A percentile compares a stretch with the other conserved stretches of the same genome.
Conservation (phyloP, 2,797 vertebrate genomes). For the Gymnothorax reevesii region DNA sequence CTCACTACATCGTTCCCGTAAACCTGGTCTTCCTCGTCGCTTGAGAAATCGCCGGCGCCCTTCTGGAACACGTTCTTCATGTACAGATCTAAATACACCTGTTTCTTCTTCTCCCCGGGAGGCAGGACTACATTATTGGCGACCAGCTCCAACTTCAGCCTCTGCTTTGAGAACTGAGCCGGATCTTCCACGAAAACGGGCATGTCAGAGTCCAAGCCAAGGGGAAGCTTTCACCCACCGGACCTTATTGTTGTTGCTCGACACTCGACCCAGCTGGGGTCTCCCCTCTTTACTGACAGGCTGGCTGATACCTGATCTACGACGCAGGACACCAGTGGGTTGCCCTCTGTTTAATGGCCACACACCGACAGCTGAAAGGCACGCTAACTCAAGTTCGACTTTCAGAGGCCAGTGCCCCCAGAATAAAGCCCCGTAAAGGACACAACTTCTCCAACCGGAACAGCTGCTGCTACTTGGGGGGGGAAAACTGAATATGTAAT, state of each 20-base stretch:
- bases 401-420: background rate
- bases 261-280: background rate
- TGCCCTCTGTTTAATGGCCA: background rate
- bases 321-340: background rate
- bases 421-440: background rate
- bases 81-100: slow-evolving; percentile 66
- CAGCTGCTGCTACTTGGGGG: background rate
- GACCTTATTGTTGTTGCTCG: background rate
- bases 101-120: slow-evolving; percentile 62
- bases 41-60: slow-evolving; percentile 70
- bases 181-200: slow-evolving; percentile 65
- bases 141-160: slow-evolving; percentile 68
- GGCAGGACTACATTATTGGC: slow-evolving; percentile 71
- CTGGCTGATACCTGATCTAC: background rate
- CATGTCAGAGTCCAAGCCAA: slow-evolving; percentile 55
- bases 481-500: too few relatives aligned
- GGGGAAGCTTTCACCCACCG: background rate
- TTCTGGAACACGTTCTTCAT: slow-evolving; percentile 60
- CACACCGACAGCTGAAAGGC: slow-evolving; percentile 16
- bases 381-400: background rate
- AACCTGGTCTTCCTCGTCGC: slow-evolving; percentile 67
- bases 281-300: background rate
- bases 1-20: slow-evolving; percentile 59
- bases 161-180: slow-evolving; percentile 63
- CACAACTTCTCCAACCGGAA: background rate